These are phyloP conservation scores for Actinia equina DNA, from an alignment of 64 coral and sea anemone species.

Conservation along the genomic window DNA sequence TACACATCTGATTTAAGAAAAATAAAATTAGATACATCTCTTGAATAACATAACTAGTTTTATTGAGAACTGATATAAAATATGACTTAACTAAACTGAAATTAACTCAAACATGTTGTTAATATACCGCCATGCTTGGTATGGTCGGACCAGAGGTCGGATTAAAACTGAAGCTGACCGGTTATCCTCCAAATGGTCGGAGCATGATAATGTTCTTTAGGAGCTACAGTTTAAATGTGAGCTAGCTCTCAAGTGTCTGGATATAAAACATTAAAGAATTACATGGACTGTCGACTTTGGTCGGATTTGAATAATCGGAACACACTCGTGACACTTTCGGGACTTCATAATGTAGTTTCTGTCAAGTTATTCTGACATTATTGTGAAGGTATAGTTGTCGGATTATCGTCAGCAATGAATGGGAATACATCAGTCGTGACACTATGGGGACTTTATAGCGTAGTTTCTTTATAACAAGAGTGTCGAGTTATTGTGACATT, in stretches of 20 bases:
- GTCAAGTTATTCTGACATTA: not conserved
- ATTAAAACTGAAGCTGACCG: not conserved
- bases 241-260: not conserved
- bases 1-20: no score
- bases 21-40: no score
- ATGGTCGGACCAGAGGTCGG: no score
- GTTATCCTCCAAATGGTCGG: not conserved
- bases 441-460: not conserved
- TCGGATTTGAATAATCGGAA: not conserved
- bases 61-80: no score
- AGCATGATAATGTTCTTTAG: no score
- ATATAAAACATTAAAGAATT: not conserved
- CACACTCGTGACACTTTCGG: not conserved
- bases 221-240: no score
- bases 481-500: not conserved
- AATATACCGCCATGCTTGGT: not conserved
- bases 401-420: not conserved
- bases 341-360: constrained; percentile 1
- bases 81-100: no score
- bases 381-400: no score
- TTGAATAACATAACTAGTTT: no score
- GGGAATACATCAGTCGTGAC: not conserved
- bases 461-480: constrained; percentile 14
- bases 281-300: no score
- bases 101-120: no score